phyloP scores from a whole-genome alignment of 1,140 invertebrate genomes.

The Lepidurus packardi region DNA sequence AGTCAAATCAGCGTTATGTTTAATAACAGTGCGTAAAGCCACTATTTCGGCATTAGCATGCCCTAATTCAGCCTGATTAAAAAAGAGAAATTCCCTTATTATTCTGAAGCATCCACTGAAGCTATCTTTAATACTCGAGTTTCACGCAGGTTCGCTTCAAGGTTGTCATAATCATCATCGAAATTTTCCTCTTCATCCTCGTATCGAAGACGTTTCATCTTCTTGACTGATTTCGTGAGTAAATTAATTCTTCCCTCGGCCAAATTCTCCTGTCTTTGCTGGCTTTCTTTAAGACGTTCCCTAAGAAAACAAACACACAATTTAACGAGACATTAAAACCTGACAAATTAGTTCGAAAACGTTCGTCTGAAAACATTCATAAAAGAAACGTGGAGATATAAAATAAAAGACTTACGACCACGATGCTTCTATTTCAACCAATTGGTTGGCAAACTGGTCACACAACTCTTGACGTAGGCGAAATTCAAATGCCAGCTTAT shows the following conservation, averaged over 20 bases:
- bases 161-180: background rate
- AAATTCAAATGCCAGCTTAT: background rate
- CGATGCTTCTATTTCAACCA: background rate
- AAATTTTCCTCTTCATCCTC: background rate
- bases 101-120: background rate
- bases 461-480: background rate
- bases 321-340: background rate
- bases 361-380: background rate
- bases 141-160: background rate
- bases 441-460: background rate
- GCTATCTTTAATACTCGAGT: background rate
- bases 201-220: constrained; percentile 11
- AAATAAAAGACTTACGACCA: background rate
- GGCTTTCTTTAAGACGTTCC: constrained; percentile 16
- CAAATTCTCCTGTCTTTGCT: constrained; percentile 11
- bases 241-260: constrained; percentile 2
- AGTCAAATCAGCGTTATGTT: background rate
- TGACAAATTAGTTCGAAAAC: background rate
- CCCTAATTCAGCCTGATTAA: background rate
- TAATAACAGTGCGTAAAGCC: background rate
- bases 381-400: background rate
- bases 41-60: background rate
- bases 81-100: background rate
- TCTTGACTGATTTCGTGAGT: background rate
- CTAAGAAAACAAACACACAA: background rate